Percentiles rank a stretch among this genome's conserved stretches.
These are phyloP conservation scores for Coelopa pilipes DNA, from an alignment of 2,888 invertebrate genomes.

Conservation along the genomic window DNA sequence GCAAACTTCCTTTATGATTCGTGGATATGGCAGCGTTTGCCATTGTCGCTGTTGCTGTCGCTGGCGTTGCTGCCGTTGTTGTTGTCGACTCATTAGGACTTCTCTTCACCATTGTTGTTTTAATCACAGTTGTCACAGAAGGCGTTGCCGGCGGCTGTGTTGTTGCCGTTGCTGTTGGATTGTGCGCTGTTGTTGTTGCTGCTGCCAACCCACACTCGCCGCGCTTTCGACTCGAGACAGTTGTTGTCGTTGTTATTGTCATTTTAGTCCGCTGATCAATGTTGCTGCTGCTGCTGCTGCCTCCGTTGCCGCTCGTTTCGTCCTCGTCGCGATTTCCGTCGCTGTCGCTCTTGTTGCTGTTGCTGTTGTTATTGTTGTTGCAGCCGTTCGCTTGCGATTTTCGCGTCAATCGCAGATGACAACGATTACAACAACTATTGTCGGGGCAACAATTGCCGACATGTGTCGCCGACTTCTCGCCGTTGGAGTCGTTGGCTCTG, in stretches of 20 bases:
- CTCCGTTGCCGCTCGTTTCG: conserved; percentile 22
- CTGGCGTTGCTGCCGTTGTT: conserved; percentile 47
- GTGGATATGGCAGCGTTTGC: conserved; percentile 39
- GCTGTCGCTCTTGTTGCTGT: conserved; percentile 40
- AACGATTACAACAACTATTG: conserved; percentile 57
- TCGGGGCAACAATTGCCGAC: conserved; percentile 40
- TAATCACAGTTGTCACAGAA: conserved; percentile 64
- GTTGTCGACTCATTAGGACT: conserved; percentile 61
- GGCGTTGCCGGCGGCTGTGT: conserved; percentile 55
- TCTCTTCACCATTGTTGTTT: conserved; percentile 64
- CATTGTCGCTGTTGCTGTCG: conserved; percentile 34
- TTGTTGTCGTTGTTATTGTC: conserved; percentile 49
- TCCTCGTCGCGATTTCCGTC: conserved; percentile 27
- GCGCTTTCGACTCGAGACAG: conserved; percentile 43
- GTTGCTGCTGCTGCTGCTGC: conserved; percentile 36
- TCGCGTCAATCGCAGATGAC: conserved; percentile 53
- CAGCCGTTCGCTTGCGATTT: conserved; percentile 44
- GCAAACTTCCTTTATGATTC: conserved; percentile 30
- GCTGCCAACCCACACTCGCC: conserved; percentile 57
- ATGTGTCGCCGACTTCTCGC: neutral
- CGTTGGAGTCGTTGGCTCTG: conserved; percentile 40
- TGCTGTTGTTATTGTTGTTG: conserved; percentile 44
- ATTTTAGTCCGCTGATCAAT: conserved; percentile 44
- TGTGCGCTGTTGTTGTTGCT: conserved; percentile 50
- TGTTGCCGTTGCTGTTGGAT: conserved; percentile 42